Conservation (phyloP, 2,113 vertebrate genomes). For the Peromyscus leucopus region DNA sequence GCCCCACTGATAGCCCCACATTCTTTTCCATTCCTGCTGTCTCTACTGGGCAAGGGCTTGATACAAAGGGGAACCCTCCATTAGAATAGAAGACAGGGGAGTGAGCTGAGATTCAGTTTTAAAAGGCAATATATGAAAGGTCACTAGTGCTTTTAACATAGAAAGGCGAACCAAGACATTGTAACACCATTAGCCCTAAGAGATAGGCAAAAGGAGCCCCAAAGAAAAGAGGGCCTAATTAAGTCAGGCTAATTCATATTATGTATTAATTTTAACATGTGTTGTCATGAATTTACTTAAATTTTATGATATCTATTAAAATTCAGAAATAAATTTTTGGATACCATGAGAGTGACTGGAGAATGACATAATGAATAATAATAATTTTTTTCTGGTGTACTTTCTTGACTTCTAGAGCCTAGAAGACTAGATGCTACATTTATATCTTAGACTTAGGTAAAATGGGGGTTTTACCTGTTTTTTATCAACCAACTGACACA, state of each 20-base stretch:
- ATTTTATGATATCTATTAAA: not conserved
- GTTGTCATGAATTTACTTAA: not conserved
- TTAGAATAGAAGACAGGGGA: not conserved
- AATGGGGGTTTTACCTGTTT: not conserved
- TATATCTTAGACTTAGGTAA: not conserved
- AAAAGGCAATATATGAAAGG: not conserved
- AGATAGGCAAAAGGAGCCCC: not conserved
- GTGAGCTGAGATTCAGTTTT: not conserved
- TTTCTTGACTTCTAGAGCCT: not conserved
- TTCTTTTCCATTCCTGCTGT: not conserved
- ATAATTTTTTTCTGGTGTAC: not conserved
- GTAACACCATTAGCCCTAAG: not conserved
- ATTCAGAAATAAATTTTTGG: not conserved
- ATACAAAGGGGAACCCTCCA: not conserved
- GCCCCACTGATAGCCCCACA: not conserved
- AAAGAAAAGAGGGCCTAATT: not conserved
- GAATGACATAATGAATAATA: not conserved
- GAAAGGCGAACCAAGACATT: not conserved
- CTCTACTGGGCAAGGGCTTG: not conserved
- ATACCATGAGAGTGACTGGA: not conserved
- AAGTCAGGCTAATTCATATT: not conserved
- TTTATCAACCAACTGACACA: not conserved
- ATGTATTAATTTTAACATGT: not conserved
- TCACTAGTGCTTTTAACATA: not conserved
- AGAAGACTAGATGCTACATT: not conserved